A percentile compares a stretch with the other conserved stretches of the same genome.
Conservation (phyloP, 2,797 vertebrate species). For the Sebastes cheni region DNA sequence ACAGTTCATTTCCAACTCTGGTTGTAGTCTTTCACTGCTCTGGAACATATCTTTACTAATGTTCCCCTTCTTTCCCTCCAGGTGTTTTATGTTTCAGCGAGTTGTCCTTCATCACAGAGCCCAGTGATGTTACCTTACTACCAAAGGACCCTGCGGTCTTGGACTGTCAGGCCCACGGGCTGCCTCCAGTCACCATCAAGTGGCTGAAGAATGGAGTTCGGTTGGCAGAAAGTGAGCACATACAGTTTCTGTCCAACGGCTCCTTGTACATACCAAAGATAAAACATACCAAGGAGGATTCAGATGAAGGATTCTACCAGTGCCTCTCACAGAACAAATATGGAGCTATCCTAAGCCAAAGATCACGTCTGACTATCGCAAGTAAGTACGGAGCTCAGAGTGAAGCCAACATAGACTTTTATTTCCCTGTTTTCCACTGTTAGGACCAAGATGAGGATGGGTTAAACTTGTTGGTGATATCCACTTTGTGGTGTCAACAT, state of each 20-base stretch:
- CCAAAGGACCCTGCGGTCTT: constrained; percentile 86
- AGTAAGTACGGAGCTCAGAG: constrained; percentile 84
- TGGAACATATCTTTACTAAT: background rate
- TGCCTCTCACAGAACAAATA: constrained; percentile 95
- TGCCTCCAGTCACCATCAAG: constrained; percentile 88
- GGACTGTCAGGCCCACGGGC: constrained; percentile 93
- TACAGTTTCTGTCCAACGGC: constrained; percentile 88
- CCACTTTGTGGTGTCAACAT: constrained; percentile 50
- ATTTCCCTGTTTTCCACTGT: background rate
- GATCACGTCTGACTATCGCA: constrained; percentile 92
- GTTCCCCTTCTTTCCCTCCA: constrained; percentile 51
- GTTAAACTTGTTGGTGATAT: constrained; percentile 30
- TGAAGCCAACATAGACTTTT: background rate
- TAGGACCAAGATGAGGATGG: background rate
- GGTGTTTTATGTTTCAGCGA: constrained; percentile 91
- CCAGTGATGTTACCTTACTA: constrained; percentile 86
- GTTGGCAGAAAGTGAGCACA: constrained; percentile 85
- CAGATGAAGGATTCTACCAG: constrained; percentile 95
- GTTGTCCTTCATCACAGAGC: constrained; percentile 93
- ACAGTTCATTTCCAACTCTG: no score
- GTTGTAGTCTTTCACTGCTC: no score
- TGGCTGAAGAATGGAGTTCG: constrained; percentile 93
- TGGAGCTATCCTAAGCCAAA: constrained; percentile 96
- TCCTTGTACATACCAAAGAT: constrained; percentile 91
- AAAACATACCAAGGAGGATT: constrained; percentile 85